Evolutionary conservation across 2,113 vertebrate genomes (phyloP).

Genomic region (Python bivittatus): DNA sequence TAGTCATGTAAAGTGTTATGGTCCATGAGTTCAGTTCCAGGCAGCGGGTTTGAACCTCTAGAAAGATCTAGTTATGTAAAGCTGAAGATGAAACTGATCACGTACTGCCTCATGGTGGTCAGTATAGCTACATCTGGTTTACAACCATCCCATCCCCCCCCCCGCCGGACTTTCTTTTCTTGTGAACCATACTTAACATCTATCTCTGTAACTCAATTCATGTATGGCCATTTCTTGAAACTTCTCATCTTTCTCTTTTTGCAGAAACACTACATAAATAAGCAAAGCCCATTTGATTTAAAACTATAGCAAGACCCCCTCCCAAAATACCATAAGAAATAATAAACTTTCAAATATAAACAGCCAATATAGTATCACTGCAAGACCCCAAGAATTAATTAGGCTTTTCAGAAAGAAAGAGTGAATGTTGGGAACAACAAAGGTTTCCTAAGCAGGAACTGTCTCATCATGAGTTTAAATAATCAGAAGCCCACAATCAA

Average conservation of each 20-base stretch:
- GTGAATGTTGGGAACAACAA: not conserved
- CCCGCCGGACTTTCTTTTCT: too few relatives aligned
- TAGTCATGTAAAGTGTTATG: too few relatives aligned
- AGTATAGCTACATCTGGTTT: too few relatives aligned
- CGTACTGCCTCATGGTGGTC: too few relatives aligned
- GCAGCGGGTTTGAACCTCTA: too few relatives aligned
- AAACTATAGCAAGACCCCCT: not conserved
- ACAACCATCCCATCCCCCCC: too few relatives aligned
- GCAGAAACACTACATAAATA: not conserved
- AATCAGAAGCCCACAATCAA: constrained; percentile 45
- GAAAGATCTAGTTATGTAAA: too few relatives aligned
- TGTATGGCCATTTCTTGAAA: too few relatives aligned
- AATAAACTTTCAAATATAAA: not conserved
- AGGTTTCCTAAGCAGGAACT: not conserved
- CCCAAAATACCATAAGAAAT: not conserved
- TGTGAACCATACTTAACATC: too few relatives aligned
- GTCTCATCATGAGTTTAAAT: constrained; percentile 23
- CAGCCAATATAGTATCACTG: not conserved
- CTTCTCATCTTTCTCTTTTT: not conserved
- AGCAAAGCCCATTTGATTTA: not conserved
- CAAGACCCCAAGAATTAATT: not conserved
- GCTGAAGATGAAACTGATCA: too few relatives aligned
- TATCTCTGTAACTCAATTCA: too few relatives aligned
- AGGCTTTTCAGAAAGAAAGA: not conserved
- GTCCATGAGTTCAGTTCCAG: too few relatives aligned